Percentiles rank a stretch among this genome's conserved stretches.
phyloP scores from a whole-genome alignment of 2,888 invertebrate species.

The Acrobasis suavella region DNA sequence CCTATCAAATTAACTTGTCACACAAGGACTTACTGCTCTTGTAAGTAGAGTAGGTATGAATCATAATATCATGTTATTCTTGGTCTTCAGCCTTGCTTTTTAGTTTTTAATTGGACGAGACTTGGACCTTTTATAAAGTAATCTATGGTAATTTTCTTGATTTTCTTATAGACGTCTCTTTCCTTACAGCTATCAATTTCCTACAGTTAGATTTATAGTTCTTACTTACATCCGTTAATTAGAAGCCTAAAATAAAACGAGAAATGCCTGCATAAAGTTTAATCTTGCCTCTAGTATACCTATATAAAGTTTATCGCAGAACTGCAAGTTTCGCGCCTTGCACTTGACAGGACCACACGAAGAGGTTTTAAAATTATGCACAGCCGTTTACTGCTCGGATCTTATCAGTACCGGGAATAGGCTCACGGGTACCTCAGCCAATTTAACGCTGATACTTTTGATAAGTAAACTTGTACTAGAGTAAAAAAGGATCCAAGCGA shows the following conservation, averaged over 20 bases:
- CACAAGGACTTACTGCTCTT: no score
- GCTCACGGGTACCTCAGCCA: constrained; percentile 10
- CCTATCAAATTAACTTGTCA: no score
- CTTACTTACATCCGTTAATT: neutral
- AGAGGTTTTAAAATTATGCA: constrained; percentile 21
- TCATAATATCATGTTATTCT: no score
- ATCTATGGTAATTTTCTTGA: no score
- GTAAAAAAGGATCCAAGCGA: neutral
- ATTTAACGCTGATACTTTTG: constrained; percentile 12
- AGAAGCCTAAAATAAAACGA: neutral
- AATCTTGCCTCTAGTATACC: no score
- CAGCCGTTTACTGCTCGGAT: constrained; percentile 9
- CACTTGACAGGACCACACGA: constrained; percentile 16
- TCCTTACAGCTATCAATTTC: neutral
- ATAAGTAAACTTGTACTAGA: neutral
- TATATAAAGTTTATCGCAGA: neutral
- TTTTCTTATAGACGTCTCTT: no score
- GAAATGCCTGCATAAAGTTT: neutral
- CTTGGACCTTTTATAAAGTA: no score
- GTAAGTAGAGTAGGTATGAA: no score
- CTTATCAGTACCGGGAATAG: constrained; percentile 21
- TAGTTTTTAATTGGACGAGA: no score
- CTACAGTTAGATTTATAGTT: neutral
- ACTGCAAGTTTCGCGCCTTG: constrained; percentile 8
- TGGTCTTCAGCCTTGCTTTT: no score